Percentiles rank a stretch among this genome's conserved stretches.
Conservation (phyloP, 1,140 invertebrate genomes). For the Microplitis demolitor region DNA sequence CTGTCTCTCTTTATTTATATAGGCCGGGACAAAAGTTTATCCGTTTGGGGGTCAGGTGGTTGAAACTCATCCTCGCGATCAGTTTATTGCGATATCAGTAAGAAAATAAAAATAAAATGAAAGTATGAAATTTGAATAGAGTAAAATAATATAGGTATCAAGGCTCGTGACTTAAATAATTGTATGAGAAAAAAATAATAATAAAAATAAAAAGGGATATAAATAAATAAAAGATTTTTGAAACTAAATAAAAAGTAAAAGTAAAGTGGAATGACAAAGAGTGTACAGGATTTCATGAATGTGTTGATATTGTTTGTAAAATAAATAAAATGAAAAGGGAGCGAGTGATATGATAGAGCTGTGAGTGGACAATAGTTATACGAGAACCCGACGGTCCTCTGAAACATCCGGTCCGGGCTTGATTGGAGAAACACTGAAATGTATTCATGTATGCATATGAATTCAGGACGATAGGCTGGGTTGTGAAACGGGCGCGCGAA, state of each 20-base stretch:
- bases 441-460: conserved; percentile 52
- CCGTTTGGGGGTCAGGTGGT: background rate
- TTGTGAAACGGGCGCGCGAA: background rate
- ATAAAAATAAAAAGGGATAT: background rate
- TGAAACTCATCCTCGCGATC: background rate
- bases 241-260: background rate
- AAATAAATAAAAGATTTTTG: background rate
- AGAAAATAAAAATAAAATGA: conserved; percentile 3
- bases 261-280: background rate
- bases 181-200: background rate
- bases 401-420: conserved; percentile 33
- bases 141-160: background rate
- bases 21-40: conserved; percentile 17
- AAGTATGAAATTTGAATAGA: background rate
- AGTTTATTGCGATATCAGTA: conserved; percentile 22
- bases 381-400: background rate
- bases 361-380: background rate
- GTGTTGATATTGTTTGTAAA: background rate
- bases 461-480: conserved; percentile 34
- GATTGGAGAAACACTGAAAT: conserved; percentile 46
- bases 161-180: conserved; percentile 5
- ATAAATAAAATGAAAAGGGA: background rate
- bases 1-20: background rate
- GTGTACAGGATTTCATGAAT: background rate
- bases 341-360: background rate